phyloP scores from a whole-genome alignment of 2,888 invertebrate species.

The Acanthosoma haemorrhoidale region DNA sequence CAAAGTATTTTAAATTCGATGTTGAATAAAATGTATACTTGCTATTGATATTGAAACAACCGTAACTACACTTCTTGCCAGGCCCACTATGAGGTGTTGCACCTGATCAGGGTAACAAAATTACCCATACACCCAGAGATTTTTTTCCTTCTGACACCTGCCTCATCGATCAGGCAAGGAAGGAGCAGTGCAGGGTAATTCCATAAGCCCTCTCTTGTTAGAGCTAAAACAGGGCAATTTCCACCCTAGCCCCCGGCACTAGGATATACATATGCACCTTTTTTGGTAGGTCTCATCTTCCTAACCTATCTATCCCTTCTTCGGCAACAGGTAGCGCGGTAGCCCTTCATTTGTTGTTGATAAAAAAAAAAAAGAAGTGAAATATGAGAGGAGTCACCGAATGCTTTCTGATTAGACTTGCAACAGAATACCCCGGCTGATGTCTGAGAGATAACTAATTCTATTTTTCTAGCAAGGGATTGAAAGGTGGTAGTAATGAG shows the following conservation, averaged over 20 bases:
- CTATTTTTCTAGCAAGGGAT: no score
- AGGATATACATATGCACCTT: not conserved
- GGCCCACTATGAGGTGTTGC: no score
- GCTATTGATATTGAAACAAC: no score
- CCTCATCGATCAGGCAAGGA: not conserved
- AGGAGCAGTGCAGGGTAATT: not conserved
- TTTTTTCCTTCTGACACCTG: not conserved
- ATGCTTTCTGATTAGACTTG: no score
- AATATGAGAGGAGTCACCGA: not conserved
- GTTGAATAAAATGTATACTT: no score
- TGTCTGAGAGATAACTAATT: no score
- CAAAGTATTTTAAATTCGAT: no score
- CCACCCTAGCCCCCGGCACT: not conserved
- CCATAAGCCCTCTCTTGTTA: conserved; percentile 5
- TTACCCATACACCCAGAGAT: no score
- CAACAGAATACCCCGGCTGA: no score
- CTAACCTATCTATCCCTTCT: not conserved
- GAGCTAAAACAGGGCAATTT: conserved; percentile 5
- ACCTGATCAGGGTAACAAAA: no score
- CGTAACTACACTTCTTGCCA: no score
- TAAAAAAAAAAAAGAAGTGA: not conserved
- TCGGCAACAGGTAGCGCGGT: conserved; percentile 3
- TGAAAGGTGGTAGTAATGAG: no score
- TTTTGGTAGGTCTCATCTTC: not conserved
- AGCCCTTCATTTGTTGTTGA: not conserved